Evolutionary conservation across 2,797 vertebrate genomes (phyloP).

Genomic region (Characodon lateralis): DNA sequence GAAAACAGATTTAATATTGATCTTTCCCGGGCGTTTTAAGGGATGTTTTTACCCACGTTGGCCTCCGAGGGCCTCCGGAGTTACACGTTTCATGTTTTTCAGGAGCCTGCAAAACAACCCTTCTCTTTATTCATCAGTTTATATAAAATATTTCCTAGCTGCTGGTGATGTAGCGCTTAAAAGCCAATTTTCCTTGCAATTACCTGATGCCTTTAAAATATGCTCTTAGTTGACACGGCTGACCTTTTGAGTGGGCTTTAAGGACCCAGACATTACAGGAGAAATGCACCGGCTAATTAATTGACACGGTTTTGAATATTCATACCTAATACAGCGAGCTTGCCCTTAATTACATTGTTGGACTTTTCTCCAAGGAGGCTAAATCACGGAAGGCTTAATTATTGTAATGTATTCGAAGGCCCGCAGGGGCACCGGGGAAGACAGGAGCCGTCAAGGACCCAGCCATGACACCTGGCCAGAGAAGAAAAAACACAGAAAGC

Average conservation of each 20-base stretch:
- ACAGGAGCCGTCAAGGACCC: constrained; percentile 94
- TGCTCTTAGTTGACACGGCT: constrained; percentile 80
- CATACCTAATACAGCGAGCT: constrained; percentile 95
- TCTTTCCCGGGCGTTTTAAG: constrained; percentile 96
- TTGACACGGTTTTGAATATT: constrained; percentile 99
- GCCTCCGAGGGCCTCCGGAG: constrained; percentile 86
- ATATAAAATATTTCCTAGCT: constrained; percentile 33
- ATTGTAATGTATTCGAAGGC: constrained; percentile 99
- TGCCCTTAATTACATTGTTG: constrained; percentile 99
- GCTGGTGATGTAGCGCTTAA: constrained; percentile 68
- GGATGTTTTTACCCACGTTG: constrained; percentile 85
- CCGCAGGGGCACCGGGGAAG: constrained; percentile 89
- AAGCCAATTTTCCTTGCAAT: constrained; percentile 81
- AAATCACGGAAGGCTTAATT: constrained; percentile 99
- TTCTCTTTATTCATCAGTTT: constrained; percentile 39
- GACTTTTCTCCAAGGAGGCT: constrained; percentile 97
- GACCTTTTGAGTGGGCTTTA: constrained; percentile 91
- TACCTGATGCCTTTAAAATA: constrained; percentile 84
- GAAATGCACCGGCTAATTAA: constrained; percentile 94
- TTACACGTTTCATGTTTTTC: constrained; percentile 63
- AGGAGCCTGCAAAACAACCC: constrained; percentile 42
- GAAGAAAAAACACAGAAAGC: constrained; percentile 74
- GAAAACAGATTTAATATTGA: constrained; percentile 99
- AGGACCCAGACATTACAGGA: constrained; percentile 87
- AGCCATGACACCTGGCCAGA: constrained; percentile 94